phyloP scores from a whole-genome alignment of 2,888 invertebrate species.

The Rotaria sp. region DNA sequence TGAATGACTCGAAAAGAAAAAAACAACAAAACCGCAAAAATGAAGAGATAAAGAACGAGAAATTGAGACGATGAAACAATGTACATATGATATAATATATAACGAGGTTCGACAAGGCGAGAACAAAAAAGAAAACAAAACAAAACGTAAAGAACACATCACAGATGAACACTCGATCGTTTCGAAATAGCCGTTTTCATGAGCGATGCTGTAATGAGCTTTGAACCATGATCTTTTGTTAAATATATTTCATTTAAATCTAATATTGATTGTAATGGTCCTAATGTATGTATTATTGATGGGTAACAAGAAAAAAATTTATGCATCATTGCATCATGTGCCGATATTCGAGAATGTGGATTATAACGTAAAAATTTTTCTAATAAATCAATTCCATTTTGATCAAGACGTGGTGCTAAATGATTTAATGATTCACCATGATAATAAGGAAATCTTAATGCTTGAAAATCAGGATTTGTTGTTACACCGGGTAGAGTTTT shows the following conservation, averaged over 20 bases:
- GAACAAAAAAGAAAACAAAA: neutral
- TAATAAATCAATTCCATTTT: slow-evolving; percentile 32
- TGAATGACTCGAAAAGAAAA: slow-evolving; percentile 16
- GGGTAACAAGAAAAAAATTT: slow-evolving; percentile 68
- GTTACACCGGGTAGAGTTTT: slow-evolving; percentile 85
- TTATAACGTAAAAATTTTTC: slow-evolving; percentile 46
- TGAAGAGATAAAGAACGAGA: neutral
- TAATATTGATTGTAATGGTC: slow-evolving; percentile 36
- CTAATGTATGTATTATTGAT: slow-evolving; percentile 28
- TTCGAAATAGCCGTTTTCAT: slow-evolving; percentile 24
- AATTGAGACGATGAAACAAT: neutral
- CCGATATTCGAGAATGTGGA: slow-evolving; percentile 65
- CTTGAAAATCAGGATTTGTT: slow-evolving; percentile 65
- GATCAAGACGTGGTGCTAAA: slow-evolving; percentile 37
- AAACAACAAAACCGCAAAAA: slow-evolving; percentile 1
- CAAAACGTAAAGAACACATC: neutral
- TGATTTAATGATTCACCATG: slow-evolving; percentile 46
- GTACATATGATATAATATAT: neutral
- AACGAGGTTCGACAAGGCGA: slow-evolving; percentile 14
- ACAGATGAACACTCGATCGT: slow-evolving; percentile 27
- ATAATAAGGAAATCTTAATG: slow-evolving; percentile 40
- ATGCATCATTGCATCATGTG: slow-evolving; percentile 77
- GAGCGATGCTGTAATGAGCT: slow-evolving; percentile 13
- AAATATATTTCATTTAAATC: slow-evolving; percentile 29
- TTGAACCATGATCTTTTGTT: slow-evolving; percentile 37